These are phyloP conservation scores for Ianthella basta DNA, from an alignment of 37 sponge, comb jelly and placozoan genomes.

Conservation along the genomic window DNA sequence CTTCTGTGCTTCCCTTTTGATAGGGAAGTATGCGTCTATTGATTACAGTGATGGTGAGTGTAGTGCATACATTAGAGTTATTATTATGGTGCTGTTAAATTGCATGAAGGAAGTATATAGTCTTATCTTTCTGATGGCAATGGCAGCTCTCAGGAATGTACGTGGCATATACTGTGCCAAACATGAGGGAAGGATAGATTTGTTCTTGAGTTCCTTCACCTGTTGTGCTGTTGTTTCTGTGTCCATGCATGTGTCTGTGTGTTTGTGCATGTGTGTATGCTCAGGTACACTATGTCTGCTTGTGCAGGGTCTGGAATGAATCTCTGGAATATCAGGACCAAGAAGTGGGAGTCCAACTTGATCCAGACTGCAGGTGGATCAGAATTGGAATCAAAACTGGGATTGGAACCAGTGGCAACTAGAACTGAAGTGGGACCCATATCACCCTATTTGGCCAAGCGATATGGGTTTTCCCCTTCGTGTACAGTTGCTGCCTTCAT, in stretches of 20 bases:
- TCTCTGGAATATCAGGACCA: constrained; percentile 82
- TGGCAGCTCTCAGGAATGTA: too few relatives aligned
- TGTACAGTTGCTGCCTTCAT: constrained; percentile 87
- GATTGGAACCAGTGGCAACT: constrained; percentile 71
- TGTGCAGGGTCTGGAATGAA: constrained; percentile 96
- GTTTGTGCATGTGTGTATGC: not conserved
- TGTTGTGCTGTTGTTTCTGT: not conserved
- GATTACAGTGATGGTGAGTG: constrained; percentile 93
- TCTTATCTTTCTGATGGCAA: too few relatives aligned
- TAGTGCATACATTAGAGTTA: not conserved
- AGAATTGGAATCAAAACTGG: constrained; percentile 57
- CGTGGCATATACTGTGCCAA: not conserved
- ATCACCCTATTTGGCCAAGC: constrained; percentile 69
- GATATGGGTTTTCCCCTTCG: constrained; percentile 75
- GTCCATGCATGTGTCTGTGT: not conserved
- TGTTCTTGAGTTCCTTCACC: not conserved
- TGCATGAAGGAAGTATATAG: too few relatives aligned
- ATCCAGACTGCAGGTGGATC: constrained; percentile 63
- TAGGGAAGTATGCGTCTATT: constrained; percentile 82
- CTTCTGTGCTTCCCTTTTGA: constrained; percentile 81
- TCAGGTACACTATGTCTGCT: not conserved
- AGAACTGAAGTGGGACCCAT: constrained; percentile 69
- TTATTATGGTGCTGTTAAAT: too few relatives aligned
- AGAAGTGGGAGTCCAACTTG: constrained; percentile 59
- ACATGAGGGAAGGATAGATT: not conserved